A percentile compares a stretch with the other conserved stretches of the same genome.
phyloP scores from a whole-genome alignment of 2,888 invertebrate genomes.

The Platerodrilus igneus region DNA sequence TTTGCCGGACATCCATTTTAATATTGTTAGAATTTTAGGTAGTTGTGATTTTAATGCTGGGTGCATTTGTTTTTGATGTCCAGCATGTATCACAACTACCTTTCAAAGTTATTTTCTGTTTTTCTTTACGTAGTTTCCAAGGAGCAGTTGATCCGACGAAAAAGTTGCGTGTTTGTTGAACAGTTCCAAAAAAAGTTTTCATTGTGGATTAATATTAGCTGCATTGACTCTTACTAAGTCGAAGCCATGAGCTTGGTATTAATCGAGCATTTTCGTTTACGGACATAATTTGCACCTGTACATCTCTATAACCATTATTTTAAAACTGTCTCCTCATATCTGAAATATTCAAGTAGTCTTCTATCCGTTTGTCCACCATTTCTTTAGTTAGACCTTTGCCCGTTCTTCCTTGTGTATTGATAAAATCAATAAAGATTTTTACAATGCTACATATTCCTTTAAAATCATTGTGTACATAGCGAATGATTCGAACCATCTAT shows the following conservation, averaged over 20 bases:
- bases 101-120: conserved; percentile 10
- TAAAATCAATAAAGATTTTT: conserved; percentile 14
- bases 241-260: conserved; percentile 11
- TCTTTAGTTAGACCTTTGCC: conserved; percentile 6
- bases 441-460: conserved; percentile 8
- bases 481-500: conserved; percentile 5
- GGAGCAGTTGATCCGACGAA: conserved; percentile 12
- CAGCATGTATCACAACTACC: conserved; percentile 11
- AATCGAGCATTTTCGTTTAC: conserved; percentile 7
- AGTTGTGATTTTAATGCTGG: background rate
- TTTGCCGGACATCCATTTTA: background rate
- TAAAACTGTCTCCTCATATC: conserved; percentile 12
- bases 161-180: conserved; percentile 11
- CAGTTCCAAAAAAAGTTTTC: conserved; percentile 13
- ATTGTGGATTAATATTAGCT: conserved; percentile 5
- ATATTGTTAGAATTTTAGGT: background rate
- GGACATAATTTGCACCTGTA: conserved; percentile 4
- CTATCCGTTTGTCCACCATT: conserved; percentile 10
- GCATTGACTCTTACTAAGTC: conserved; percentile 13
- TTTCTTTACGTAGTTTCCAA: conserved; percentile 8
- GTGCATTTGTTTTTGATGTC: conserved; percentile 10
- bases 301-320: conserved; percentile 12
- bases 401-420: conserved; percentile 11
- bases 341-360: conserved; percentile 10
- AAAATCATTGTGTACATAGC: conserved; percentile 5